Percentiles rank a stretch among this genome's conserved stretches.
phyloP scores from a whole-genome alignment of 2,888 invertebrate genomes.

The Protophormia terraenovae region DNA sequence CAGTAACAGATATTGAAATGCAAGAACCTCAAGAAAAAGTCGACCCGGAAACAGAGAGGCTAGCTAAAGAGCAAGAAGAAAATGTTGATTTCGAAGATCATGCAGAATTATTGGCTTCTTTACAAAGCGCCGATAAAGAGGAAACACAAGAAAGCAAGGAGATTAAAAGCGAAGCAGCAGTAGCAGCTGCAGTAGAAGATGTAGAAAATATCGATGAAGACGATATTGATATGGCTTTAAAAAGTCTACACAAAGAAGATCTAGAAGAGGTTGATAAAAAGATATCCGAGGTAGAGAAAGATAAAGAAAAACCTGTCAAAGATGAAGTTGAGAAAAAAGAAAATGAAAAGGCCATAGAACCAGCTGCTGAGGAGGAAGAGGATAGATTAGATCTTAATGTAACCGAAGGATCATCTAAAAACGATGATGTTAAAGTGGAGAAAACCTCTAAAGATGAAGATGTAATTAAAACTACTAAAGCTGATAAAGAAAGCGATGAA shows the following conservation, averaged over 20 bases:
- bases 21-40: not conserved
- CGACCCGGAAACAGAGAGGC: slow-evolving; percentile 70
- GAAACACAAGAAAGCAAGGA: slow-evolving; percentile 13
- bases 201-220: slow-evolving; percentile 71
- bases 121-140: slow-evolving; percentile 77
- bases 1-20: not conserved
- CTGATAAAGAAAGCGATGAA: not conserved
- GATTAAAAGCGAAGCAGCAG: not conserved
- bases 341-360: not conserved
- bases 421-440: not conserved
- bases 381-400: not conserved
- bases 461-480: not conserved
- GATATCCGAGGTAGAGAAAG: not conserved
- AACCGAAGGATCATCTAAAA: not conserved
- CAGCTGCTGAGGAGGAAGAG: not conserved
- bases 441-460: not conserved
- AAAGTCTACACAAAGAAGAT: slow-evolving; percentile 74
- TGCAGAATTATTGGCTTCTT: slow-evolving; percentile 69
- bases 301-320: not conserved
- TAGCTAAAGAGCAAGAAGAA: slow-evolving; percentile 73
- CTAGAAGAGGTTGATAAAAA: slow-evolving; percentile 21
- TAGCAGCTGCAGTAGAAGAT: not conserved
- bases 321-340: slow-evolving; percentile 9
- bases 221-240: slow-evolving; percentile 75
- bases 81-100: slow-evolving; percentile 15